Evolutionary conservation across 2,888 invertebrate species (phyloP).

Genomic region (Drosophila mettleri): DNA sequence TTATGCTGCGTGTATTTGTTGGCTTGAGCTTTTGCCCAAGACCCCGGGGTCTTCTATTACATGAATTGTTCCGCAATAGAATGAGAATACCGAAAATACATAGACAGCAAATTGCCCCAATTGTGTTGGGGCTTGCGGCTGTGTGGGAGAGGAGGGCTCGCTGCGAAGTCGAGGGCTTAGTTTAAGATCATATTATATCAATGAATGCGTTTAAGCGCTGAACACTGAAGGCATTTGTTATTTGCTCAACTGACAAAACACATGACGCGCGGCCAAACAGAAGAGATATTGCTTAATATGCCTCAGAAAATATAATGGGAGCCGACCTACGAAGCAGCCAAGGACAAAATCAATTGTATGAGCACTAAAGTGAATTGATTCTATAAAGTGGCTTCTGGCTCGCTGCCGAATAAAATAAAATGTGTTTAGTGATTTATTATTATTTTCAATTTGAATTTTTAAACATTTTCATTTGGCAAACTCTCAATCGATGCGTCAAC

Average conservation of each 20-base stretch:
- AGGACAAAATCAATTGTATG: constrained; percentile 12
- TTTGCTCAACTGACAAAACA: constrained; percentile 8
- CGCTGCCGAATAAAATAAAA: neutral
- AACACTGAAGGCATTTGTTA: constrained; percentile 24
- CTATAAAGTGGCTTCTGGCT: constrained; percentile 1
- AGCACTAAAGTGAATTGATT: constrained; percentile 13
- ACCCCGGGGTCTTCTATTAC: constrained; percentile 46
- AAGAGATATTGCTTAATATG: constrained; percentile 34
- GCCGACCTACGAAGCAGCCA: constrained; percentile 17
- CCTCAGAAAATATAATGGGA: constrained; percentile 14
- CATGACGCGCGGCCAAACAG: constrained; percentile 34
- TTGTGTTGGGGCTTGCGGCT: constrained; percentile 51
- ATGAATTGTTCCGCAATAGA: constrained; percentile 36
- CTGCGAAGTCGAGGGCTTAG: constrained; percentile 53
- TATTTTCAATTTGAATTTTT: neutral
- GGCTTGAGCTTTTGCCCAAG: constrained; percentile 22
- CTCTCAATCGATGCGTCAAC: constrained; percentile 12
- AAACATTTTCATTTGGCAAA: neutral
- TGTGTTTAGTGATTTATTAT: neutral
- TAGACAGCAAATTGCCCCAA: constrained; percentile 67
- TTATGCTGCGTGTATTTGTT: constrained; percentile 72
- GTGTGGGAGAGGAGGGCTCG: neutral
- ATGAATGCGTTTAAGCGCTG: constrained; percentile 18
- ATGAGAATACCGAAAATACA: constrained; percentile 12
- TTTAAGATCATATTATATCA: constrained; percentile 52